Base-by-base conservation (phyloP, 2,888 invertebrate species). In the Mimachlamys varia region DNA sequence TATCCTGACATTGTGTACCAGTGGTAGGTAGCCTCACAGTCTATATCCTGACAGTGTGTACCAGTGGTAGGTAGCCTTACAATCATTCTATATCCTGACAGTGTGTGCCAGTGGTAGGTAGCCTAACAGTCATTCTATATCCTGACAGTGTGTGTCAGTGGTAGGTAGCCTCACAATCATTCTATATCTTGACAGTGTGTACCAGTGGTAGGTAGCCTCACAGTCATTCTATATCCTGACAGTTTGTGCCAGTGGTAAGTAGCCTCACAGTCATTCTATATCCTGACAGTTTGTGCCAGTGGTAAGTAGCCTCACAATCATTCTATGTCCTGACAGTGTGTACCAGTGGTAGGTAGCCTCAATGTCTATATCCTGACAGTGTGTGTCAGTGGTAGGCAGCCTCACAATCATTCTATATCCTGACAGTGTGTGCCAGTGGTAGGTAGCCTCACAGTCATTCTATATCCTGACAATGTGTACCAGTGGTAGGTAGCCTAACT, bases 41-140 rank as follows among this genome's bases (percentile, higher is more conserved):
- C n/a, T n/a, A n/a, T 44, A 44, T 44, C n/a, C n/a, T n/a, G n/a
- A n/a, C n/a, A n/a, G n/a, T n/a, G n/a, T n/a, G n/a, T n/a, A n/a
- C n/a, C 12, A 44, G 3, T 44, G 44, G 7, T 5, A 44, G 3
- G 7, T 44, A 5, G 44, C 7, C 44, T 44, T 44, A 5, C 44
- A n/a, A n/a, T n/a, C n/a, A n/a, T n/a, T n/a, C n/a, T n/a, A n/a
- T n/a, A n/a, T n/a, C n/a, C n/a, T n/a, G n/a, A 88, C 89, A 4
- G 38, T 19, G 27, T 92, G 92, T 90, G 38, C 88, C 19, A 15
- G 89, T 19, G 92, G 92, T 76, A 17, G 62, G 62, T 76, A 76
- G n/a, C 17, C 19, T 55, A 3, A 55, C 19, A 50, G 15, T 50
- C 10, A 50, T 12, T 50, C 4, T 55, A 55, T 55, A 13, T 55